A percentile compares a stretch with the other conserved stretches of the same genome.
phyloP scores from a whole-genome alignment of 2,113 vertebrate species.

The Nothocercus julius region DNA sequence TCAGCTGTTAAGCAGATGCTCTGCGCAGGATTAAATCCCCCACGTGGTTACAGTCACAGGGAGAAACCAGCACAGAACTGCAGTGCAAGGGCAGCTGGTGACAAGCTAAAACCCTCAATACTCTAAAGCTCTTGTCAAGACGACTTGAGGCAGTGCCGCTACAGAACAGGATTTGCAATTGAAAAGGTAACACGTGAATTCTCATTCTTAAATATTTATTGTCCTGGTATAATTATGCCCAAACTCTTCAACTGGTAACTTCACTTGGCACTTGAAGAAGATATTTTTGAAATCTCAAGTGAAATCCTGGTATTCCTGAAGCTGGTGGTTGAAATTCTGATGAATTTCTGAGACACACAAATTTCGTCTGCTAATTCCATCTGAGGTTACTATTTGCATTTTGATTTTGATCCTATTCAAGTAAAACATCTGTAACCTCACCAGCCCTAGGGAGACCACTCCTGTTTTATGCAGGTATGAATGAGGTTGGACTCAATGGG shows the following conservation, averaged over 20 bases:
- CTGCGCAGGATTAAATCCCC: constrained; percentile 46
- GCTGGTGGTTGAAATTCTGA: neutral
- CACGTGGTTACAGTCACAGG: neutral
- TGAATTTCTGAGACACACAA: neutral
- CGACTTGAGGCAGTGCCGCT: neutral
- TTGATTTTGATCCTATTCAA: neutral
- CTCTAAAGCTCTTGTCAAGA: neutral
- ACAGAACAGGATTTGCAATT: neutral
- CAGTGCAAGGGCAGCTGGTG: neutral
- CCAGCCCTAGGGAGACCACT: neutral
- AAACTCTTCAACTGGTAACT: neutral
- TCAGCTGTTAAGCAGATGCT: constrained; percentile 57
- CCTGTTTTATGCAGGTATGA: neutral
- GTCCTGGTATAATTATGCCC: neutral
- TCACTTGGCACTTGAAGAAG: neutral
- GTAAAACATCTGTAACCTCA: neutral
- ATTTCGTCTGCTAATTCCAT: neutral
- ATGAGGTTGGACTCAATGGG: neutral
- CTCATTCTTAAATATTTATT: neutral
- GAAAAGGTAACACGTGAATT: neutral
- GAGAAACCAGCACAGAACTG: neutral
- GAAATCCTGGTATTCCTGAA: neutral
- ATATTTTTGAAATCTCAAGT: neutral
- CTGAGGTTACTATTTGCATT: neutral
- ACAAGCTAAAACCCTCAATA: constrained; percentile 18